These are phyloP conservation scores for Sicus ferrugineus DNA, from an alignment of 2,888 invertebrate species.

Conservation along the genomic window DNA sequence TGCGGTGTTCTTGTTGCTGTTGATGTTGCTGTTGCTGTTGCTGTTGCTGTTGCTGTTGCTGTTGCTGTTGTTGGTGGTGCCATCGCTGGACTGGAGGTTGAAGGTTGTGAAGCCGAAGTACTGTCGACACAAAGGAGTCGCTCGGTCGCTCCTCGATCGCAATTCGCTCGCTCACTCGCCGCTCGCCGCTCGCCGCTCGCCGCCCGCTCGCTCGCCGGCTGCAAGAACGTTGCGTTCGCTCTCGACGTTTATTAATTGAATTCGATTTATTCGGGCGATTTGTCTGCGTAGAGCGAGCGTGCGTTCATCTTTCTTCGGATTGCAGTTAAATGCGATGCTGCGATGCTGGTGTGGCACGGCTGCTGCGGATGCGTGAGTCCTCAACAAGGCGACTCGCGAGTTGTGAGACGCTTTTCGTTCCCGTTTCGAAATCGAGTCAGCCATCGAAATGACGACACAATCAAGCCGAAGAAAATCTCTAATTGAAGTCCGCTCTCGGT, in stretches of 20 bases:
- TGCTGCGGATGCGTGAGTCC: background rate
- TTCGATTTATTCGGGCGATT: slow-evolving; percentile 57
- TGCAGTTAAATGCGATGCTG: background rate
- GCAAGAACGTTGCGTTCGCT: slow-evolving; percentile 51
- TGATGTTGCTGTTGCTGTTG: slow-evolving; percentile 12
- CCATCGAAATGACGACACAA: too few species aligned
- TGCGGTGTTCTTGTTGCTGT: slow-evolving; percentile 16
- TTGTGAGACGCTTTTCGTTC: too few species aligned
- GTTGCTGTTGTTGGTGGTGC: background rate
- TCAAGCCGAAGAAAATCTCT: too few species aligned
- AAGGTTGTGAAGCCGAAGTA: slow-evolving; percentile 10
- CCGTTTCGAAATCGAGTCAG: too few species aligned
- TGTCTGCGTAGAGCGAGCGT: slow-evolving; percentile 25
- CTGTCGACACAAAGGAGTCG: slow-evolving; percentile 10
- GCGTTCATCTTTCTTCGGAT: background rate
- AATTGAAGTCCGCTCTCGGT: too few species aligned
- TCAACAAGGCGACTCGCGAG: too few species aligned
- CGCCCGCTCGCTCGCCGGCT: background rate
- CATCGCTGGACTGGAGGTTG: background rate
- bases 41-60: slow-evolving; percentile 5
- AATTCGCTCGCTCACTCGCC: too few species aligned
- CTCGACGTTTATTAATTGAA: slow-evolving; percentile 63
- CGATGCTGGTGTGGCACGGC: background rate
- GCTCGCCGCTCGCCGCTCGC: too few species aligned
- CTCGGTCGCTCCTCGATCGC: too few species aligned